Percentiles rank a stretch among this genome's conserved stretches.
These are phyloP conservation scores for Cryptosula pallasiana DNA, from an alignment of 2,888 invertebrate species.

Conservation along the genomic window DNA sequence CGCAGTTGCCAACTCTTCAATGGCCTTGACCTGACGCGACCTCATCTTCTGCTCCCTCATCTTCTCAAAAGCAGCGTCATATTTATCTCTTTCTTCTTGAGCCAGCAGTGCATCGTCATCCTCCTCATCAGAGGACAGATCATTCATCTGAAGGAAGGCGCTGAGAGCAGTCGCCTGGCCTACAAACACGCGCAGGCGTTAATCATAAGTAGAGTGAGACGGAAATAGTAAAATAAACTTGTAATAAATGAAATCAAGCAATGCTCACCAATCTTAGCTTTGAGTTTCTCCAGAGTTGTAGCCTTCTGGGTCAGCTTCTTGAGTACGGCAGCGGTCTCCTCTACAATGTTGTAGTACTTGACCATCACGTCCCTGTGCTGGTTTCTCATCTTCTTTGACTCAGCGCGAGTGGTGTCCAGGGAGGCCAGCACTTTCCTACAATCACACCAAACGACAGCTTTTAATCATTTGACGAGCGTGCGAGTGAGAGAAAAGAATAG, in stretches of 20 bases:
- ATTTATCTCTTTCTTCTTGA: slow-evolving; percentile 51
- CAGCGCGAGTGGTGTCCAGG: slow-evolving; percentile 48
- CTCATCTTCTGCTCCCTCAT: slow-evolving; percentile 50
- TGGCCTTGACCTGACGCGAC: slow-evolving; percentile 46
- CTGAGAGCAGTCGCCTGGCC: slow-evolving; percentile 46
- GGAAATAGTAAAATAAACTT: background rate
- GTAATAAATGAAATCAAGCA: slow-evolving; percentile 18
- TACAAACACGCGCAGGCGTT: no score
- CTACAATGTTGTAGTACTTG: slow-evolving; percentile 44
- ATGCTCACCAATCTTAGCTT: slow-evolving; percentile 28
- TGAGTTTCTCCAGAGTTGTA: slow-evolving; percentile 40
- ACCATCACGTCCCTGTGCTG: slow-evolving; percentile 43
- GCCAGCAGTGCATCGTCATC: slow-evolving; percentile 20
- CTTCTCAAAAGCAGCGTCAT: slow-evolving; percentile 52
- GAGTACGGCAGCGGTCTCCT: slow-evolving; percentile 41
- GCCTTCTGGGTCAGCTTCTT: slow-evolving; percentile 42
- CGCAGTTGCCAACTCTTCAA: slow-evolving; percentile 43
- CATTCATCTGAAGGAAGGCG: slow-evolving; percentile 50
- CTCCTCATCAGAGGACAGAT: slow-evolving; percentile 42
- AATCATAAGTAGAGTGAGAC: no score
- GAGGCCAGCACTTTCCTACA: slow-evolving; percentile 49
- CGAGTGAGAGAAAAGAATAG: no score
- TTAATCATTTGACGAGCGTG: no score
- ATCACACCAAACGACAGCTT: no score
- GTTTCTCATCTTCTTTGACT: slow-evolving; percentile 48